These are phyloP conservation scores for Atta cephalotes DNA, from an alignment of 1,140 invertebrate species.

Conservation along the genomic window DNA sequence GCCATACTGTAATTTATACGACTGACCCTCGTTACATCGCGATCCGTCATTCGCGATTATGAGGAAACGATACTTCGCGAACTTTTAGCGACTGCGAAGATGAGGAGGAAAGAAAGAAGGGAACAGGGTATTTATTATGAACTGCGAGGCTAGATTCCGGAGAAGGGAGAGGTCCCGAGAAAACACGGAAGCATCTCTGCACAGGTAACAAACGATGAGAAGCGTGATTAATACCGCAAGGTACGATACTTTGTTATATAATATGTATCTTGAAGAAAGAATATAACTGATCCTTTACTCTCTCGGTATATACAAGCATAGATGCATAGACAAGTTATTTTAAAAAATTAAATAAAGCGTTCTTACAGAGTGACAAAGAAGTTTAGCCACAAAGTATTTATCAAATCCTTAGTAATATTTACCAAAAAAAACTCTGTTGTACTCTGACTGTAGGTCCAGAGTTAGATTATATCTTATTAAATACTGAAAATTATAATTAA, in stretches of 20 bases:
- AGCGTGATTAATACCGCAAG: conserved; percentile 28
- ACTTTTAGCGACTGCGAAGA: conserved; percentile 39
- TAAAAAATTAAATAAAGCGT: background rate
- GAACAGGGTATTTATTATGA: conserved; percentile 54
- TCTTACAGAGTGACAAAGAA: background rate
- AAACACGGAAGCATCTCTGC: conserved; percentile 45
- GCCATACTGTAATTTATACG: conserved; percentile 52
- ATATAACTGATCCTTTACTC: background rate
- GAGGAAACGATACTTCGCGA: conserved; percentile 49
- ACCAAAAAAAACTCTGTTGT: no score
- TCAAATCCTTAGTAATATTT: no score
- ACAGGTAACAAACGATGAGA: conserved; percentile 44
- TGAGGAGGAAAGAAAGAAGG: conserved; percentile 15
- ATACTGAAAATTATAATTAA: no score
- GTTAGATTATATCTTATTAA: no score
- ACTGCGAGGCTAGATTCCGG: conserved; percentile 24
- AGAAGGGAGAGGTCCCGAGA: conserved; percentile 37
- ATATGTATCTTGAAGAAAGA: conserved; percentile 35
- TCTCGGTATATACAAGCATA: background rate
- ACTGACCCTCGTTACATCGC: conserved; percentile 62
- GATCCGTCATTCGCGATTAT: conserved; percentile 62
- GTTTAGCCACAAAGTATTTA: no score
- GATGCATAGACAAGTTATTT: background rate
- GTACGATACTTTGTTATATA: conserved; percentile 24
- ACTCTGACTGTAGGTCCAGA: no score